A percentile compares a stretch with the other conserved stretches of the same genome.
Evolutionary conservation across 2,113 vertebrate species (phyloP).

Genomic region (Todiramphus saurophagus): DNA sequence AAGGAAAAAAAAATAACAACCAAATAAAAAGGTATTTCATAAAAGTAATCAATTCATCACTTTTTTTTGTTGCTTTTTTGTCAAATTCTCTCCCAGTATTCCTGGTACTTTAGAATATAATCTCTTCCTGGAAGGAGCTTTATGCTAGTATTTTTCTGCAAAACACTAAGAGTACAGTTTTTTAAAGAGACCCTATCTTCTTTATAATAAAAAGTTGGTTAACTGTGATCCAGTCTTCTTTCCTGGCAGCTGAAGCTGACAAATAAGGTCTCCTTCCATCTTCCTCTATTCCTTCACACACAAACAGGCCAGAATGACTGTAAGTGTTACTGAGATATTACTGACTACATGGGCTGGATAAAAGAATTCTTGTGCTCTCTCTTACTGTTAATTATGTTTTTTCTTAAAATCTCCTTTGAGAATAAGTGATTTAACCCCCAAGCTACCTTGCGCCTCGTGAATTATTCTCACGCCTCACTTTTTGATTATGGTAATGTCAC

Average conservation of each 20-base stretch:
- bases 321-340: not conserved
- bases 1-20: not conserved
- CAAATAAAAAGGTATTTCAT: not conserved
- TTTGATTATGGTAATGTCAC: constrained; percentile 67
- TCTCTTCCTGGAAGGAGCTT: not conserved
- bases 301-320: not conserved
- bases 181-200: not conserved
- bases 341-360: not conserved
- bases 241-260: not conserved
- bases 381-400: constrained; percentile 19
- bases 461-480: constrained; percentile 50
- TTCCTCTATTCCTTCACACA: not conserved
- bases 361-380: not conserved
- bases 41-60: not conserved
- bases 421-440: constrained; percentile 58
- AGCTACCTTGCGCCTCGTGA: not conserved
- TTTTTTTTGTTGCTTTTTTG: not conserved
- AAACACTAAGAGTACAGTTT: not conserved
- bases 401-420: constrained; percentile 35
- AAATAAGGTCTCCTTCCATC: not conserved
- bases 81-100: not conserved
- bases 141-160: not conserved
- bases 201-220: not conserved
- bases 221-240: not conserved
- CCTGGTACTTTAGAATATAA: not conserved